Percentiles rank a stretch among this genome's conserved stretches.
Conservation (phyloP, 2,113 vertebrate genomes). For the Empidonax alnorum region DNA sequence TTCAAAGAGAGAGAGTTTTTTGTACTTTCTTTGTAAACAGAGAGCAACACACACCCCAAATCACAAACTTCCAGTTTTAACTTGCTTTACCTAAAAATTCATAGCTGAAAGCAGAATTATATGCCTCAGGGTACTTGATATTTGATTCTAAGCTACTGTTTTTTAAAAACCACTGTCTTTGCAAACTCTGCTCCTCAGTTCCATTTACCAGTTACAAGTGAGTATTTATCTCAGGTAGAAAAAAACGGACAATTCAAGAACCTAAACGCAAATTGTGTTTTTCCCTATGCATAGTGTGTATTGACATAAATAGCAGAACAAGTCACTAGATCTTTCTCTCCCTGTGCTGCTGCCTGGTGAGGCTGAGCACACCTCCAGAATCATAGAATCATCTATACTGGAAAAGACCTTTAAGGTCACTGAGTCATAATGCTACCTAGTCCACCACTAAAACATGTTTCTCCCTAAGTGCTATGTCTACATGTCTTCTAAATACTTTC, state of each 20-base stretch:
- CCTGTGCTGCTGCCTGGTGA: rapidly evolving
- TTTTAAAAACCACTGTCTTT: background rate
- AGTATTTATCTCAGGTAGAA: background rate
- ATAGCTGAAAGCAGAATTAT: background rate
- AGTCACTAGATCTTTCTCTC: background rate
- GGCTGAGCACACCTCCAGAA: background rate
- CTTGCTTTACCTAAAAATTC: background rate
- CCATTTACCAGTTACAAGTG: background rate
- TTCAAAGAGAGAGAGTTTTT: background rate
- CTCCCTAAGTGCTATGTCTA: background rate
- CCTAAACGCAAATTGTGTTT: background rate
- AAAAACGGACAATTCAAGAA: background rate
- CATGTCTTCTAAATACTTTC: background rate
- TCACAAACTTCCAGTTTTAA: background rate
- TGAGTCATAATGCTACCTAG: background rate
- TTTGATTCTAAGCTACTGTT: background rate
- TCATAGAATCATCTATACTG: background rate
- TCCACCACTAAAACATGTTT: background rate
- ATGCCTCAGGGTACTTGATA: background rate
- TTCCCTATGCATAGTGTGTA: background rate
- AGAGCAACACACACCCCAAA: background rate
- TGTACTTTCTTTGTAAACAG: conserved; percentile 5
- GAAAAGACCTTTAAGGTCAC: background rate
- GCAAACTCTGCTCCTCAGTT: background rate
- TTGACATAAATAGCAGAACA: background rate